Base-by-base conservation (phyloP, 2,797 vertebrate genomes). In the Mycteria americana region DNA sequence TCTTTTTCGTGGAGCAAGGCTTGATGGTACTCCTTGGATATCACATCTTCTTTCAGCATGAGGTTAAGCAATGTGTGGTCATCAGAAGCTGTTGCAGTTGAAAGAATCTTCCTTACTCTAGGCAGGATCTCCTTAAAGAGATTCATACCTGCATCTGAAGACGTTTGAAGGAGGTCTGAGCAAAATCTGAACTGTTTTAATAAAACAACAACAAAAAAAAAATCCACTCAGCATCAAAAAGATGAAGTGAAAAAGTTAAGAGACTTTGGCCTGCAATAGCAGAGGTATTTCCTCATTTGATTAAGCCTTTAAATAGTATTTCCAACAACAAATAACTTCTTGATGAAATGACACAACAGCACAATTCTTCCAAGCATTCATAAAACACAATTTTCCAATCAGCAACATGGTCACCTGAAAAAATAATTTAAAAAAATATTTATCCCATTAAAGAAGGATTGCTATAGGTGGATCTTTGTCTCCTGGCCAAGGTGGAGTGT, bases 51-150 rank as follows among this genome's bases (percentile, higher is more conserved):
- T 24, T 97, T 95, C 59, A 98, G 96, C 87, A 98, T 94, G 75
- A 89, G 60, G 14, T 95, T 93, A 85, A 98, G 94, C 39, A 99
- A 93, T 9, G 51, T 37, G 6, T 78, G 95, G 31, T 98, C 96
- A 67, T 98, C 96, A 33, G 75, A 80, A 7, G 96, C 76, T 14
- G 81, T 94, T 10, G 95, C 90, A 64, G 86, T 64, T 72, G 97
- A 97, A 31, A 99, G 96, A 91, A 98, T 94, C 15, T 69, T 94
- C 35, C 84, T 97, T 53, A 99, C 97, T 65, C 84, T 64, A 6
- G 94, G 88, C 77, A 99, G 94, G 78, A 98, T 98, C 54, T 98
- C 94, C 62, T 98, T 87, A 45, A 98, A 99, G 81, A 97, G 96
- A 76, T 98, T 93, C 98, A 98, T 98, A 92, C 64, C 39, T 41